Evolutionary conservation across 2,113 vertebrate species (phyloP).

Genomic region (Ramphastos sulfuratus): DNA sequence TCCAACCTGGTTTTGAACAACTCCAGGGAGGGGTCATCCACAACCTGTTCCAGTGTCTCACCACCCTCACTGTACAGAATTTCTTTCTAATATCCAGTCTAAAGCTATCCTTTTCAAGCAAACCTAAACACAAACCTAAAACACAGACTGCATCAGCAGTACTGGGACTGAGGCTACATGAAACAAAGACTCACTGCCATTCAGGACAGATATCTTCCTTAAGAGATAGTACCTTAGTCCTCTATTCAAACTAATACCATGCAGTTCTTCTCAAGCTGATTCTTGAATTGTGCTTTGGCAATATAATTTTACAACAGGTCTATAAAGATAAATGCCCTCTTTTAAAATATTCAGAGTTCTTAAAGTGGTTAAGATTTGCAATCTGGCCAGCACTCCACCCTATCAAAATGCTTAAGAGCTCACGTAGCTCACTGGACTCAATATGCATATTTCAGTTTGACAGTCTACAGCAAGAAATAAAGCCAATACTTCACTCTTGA

Average conservation of each 20-base stretch:
- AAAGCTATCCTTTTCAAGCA: too few species aligned
- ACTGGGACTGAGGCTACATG: not conserved
- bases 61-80: too few species aligned
- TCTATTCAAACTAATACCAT: not conserved
- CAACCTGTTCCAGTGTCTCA: too few species aligned
- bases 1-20: too few species aligned
- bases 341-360: not conserved
- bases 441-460: not conserved
- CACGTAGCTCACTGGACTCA: not conserved
- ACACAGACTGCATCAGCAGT: not conserved
- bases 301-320: not conserved
- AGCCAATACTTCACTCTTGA: not conserved
- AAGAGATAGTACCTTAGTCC: not conserved
- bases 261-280: not conserved
- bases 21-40: too few species aligned
- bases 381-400: not conserved
- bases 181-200: not conserved
- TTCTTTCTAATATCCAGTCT: too few species aligned
- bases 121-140: not conserved
- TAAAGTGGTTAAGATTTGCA: not conserved
- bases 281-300: not conserved
- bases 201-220: not conserved
- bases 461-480: not conserved
- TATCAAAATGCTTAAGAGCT: not conserved
- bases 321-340: not conserved